A percentile compares a stretch with the other conserved stretches of the same genome.
Evolutionary conservation across 2,113 vertebrate genomes (phyloP).

Genomic region (Neofelis nebulosa): DNA sequence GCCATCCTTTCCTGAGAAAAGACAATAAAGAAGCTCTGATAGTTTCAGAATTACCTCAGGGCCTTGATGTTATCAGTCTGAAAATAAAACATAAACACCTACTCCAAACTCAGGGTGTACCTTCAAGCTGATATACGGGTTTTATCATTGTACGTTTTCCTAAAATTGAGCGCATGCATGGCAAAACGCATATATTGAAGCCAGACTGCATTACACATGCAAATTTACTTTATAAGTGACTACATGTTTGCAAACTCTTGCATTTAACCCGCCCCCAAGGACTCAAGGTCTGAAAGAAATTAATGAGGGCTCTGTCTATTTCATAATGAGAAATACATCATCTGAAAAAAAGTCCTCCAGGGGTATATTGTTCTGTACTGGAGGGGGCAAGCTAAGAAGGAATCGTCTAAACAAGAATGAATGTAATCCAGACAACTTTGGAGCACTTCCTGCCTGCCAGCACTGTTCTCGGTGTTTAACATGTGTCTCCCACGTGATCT

Average conservation of each 20-base stretch:
- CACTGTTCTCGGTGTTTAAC: not conserved
- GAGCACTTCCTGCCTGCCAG: not conserved
- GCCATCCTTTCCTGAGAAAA: not conserved
- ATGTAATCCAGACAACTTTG: not conserved
- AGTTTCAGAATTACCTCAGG: not conserved
- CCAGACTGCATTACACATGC: not conserved
- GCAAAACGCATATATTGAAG: not conserved
- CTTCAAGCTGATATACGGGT: not conserved
- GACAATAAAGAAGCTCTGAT: not conserved
- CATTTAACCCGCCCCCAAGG: not conserved
- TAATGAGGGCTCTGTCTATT: not conserved
- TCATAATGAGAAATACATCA: not conserved
- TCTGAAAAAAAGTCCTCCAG: not conserved
- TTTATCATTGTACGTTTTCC: not conserved
- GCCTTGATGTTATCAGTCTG: not conserved
- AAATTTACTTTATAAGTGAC: not conserved
- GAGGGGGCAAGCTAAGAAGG: not conserved
- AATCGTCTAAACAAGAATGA: not conserved
- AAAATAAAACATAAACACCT: not conserved
- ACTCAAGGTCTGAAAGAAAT: not conserved
- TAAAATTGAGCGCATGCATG: not conserved
- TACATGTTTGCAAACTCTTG: not conserved
- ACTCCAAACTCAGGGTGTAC: not conserved
- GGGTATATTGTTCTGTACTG: not conserved
- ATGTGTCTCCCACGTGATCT: not conserved